These are phyloP conservation scores for Epicampocera succincta DNA, from an alignment of 2,888 invertebrate species.

Conservation along the genomic window DNA sequence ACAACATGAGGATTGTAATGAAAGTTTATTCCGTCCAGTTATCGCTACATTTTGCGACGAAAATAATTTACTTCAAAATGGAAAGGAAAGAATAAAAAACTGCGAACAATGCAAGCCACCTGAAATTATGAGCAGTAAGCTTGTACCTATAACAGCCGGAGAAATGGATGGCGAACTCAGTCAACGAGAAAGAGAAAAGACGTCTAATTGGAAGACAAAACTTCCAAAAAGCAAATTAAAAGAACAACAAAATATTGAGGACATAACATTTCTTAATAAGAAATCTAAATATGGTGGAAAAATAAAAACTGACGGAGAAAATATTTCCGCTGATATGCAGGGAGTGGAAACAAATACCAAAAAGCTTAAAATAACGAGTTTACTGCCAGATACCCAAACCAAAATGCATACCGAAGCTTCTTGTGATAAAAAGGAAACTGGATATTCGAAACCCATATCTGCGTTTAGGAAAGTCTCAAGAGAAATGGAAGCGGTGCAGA, in stretches of 20 bases:
- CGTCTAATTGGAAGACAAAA: background rate
- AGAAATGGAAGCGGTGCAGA: background rate
- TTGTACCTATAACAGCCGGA: conserved; percentile 81
- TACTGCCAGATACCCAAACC: background rate
- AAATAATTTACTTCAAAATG: conserved; percentile 75
- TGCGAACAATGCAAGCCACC: conserved; percentile 75
- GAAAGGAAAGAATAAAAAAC: conserved; percentile 71
- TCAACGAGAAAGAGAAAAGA: conserved; percentile 74
- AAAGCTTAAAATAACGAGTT: conserved; percentile 10
- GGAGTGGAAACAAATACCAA: conserved; percentile 3
- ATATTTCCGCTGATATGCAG: no score
- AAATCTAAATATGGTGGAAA: conserved; percentile 32
- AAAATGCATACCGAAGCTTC: background rate
- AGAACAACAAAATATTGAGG: conserved; percentile 41
- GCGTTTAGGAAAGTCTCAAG: background rate
- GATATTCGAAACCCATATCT: background rate
- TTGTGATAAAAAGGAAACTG: background rate
- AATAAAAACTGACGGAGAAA: background rate
- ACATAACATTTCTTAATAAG: conserved; percentile 46
- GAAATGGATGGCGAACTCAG: conserved; percentile 77
- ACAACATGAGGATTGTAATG: conserved; percentile 86
- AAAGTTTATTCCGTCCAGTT: conserved; percentile 87
- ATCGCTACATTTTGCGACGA: conserved; percentile 82
- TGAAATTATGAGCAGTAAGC: conserved; percentile 77
- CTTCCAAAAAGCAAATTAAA: background rate